Evolutionary conservation across 2,113 vertebrate genomes (phyloP), one percentile per base, ranked within the genome.

Genomic region (Halichoeres trimaculatus): DNA sequence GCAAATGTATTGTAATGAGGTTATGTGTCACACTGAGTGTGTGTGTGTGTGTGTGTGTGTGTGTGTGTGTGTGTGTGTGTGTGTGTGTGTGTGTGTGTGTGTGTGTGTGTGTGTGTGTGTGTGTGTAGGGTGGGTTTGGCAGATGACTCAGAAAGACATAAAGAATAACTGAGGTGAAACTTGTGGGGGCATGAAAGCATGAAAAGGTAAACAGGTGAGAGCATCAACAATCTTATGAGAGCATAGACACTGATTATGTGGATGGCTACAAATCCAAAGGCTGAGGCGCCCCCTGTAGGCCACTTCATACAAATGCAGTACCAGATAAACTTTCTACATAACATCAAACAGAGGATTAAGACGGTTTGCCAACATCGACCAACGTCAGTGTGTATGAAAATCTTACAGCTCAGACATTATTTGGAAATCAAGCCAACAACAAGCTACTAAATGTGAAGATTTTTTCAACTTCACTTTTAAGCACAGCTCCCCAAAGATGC

Each of bases 221-320:
- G 19, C 1, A 19, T 43, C 13, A 50, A 20, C 22, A 38, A 2
- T 8, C 11, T 24, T 2, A 5, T 4, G 40, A 12, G 26, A 22
- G 47, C 12, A 72, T 14, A 47, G 7, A 4, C 24, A 30, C 48
- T 26, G 34, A 68, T 74, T 45, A 1, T 11, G 12, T 1, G 10
- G 12, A 20, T 8, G 19, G 60, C 70, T 62, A 6, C 53, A 59
- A 53, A 86, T 60, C 47, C 64, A 90, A 74, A 82, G 86, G 54
- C 85, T 85, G 62, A 70, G 63, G 85, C 84, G 89, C 88, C 88
- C 83, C 86, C 90, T 90, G 74, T 86, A 52, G 89, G 82, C 40
- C 0, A 0, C 24, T 3, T 0, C 0, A 0, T 19, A 61, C n/a
- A 73, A 70, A 30, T 87, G 71, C 88, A 85, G 16, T 66, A 12